Base-by-base conservation (phyloP, 2,888 invertebrate species). In the Troides aeacus region DNA sequence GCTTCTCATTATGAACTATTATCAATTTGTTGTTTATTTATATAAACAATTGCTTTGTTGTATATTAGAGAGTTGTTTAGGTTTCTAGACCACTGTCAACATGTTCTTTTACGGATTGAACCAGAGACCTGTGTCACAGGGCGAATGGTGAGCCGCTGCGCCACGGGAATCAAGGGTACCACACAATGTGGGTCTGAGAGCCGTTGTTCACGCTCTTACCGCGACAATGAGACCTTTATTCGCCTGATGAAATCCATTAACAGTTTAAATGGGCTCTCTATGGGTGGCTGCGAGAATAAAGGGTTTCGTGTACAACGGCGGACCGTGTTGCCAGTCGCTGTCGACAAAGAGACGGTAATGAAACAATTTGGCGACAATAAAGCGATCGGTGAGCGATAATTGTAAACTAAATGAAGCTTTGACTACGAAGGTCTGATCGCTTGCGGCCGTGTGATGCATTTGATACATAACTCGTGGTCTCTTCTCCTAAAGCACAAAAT, bases 321-420 rank as follows among this genome's bases (percentile, higher is more conserved):
- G 74, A 68, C 63, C 65, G 21, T 71, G 74, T 72, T 67, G 61
- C 69, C 57, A 23, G 42, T 66, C 24, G 36, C 56, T 21, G 57
- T 46, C 53, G 46, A 67, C 62, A 86, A 85, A 82, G 81, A 81
- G 79, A 76, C 75, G 71, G 81, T 85, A 85, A 85, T 86, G 86
- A 84, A 85, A 86, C 85, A 86, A 87, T 87, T 87, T 84, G 84
- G 85, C 79, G 82, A 80, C 81, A 81, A 81, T 80, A 78, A 76
- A 66, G 76, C 74, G 77, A 79, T 79, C 74, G 77, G 72, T 72
- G 57, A 39, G 72, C 72, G 79, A 78, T 82, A 79, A 78, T 79
- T 74, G 77, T 79, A 74, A 77, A 78, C 79, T 78, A 78, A 39
- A 39, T 78, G 74, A 75, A 77, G 10, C 36, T 36, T 64, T 56